Evolutionary conservation across 2,797 vertebrate species (phyloP).

Genomic region (Kryptolebias ocellatus): DNA sequence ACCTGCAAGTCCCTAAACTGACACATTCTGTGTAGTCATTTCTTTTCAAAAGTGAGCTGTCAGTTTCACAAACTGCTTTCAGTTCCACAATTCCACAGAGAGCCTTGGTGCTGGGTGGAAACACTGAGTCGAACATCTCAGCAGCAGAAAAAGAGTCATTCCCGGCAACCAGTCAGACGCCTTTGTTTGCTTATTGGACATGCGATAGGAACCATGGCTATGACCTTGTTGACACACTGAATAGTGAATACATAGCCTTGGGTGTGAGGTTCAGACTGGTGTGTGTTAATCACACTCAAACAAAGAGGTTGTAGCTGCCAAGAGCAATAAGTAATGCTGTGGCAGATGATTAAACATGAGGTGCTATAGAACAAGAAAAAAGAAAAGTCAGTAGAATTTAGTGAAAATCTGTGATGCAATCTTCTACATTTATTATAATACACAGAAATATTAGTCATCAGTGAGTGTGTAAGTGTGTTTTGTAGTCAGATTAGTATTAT

Average conservation of each 20-base stretch:
- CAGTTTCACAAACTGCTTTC: background rate
- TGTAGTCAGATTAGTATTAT: no score
- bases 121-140: constrained; percentile 18
- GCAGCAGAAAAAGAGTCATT: constrained; percentile 40
- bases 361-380: constrained; percentile 18
- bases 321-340: constrained; percentile 32
- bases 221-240: constrained; percentile 58
- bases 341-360: constrained; percentile 35
- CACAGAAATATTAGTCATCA: background rate
- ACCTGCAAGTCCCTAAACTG: background rate
- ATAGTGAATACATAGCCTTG: constrained; percentile 43
- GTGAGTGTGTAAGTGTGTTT: no score
- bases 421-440: constrained; percentile 5
- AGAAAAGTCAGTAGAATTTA: constrained; percentile 6
- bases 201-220: constrained; percentile 69
- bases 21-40: background rate
- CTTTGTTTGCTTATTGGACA: constrained; percentile 64
- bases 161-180: constrained; percentile 53
- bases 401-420: constrained; percentile 15
- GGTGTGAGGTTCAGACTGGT: constrained; percentile 57
- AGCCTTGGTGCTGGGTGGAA: constrained; percentile 30
- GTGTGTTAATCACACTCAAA: constrained; percentile 47
- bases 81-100: constrained; percentile 8
- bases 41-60: background rate
- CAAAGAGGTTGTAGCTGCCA: constrained; percentile 55